Evolutionary conservation across 2,888 invertebrate genomes (phyloP).

Genomic region (Drosophila atroscutellata): DNA sequence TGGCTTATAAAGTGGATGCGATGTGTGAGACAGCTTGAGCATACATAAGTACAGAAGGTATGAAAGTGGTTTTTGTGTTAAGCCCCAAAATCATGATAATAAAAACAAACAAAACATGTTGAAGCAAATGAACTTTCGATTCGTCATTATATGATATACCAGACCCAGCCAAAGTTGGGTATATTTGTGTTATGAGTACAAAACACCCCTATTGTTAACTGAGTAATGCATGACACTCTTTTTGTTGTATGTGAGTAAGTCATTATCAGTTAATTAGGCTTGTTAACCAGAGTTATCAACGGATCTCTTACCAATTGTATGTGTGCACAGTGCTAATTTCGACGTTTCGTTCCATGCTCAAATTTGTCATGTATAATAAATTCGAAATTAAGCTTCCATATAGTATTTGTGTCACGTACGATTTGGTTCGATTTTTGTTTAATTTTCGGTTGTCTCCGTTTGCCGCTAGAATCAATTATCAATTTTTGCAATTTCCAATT

Average conservation of each 20-base stretch:
- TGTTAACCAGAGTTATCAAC: constrained; percentile 28
- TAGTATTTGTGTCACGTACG: constrained; percentile 46
- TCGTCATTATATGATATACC: background rate
- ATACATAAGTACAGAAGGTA: constrained; percentile 4
- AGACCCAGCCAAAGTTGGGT: constrained; percentile 5
- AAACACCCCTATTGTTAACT: constrained; percentile 19
- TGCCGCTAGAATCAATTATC: constrained; percentile 48
- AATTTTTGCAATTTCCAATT: constrained; percentile 74
- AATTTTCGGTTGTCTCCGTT: constrained; percentile 22
- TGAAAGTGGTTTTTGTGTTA: constrained; percentile 12
- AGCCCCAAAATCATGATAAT: constrained; percentile 8
- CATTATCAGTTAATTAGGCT: constrained; percentile 53
- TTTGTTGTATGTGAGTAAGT: constrained; percentile 3
- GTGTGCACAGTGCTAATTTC: constrained; percentile 4
- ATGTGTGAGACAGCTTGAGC: constrained; percentile 45
- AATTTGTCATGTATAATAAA: constrained; percentile 25
- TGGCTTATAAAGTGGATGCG: constrained; percentile 44
- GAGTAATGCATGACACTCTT: constrained; percentile 30
- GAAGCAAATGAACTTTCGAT: background rate
- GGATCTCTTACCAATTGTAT: constrained; percentile 9
- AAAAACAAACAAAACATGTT: constrained; percentile 8
- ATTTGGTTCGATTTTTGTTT: constrained; percentile 24
- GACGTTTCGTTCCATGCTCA: constrained; percentile 10
- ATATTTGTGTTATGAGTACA: constrained; percentile 9
- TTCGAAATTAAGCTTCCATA: constrained; percentile 17